Evolutionary conservation across 2,888 invertebrate genomes (phyloP).

Genomic region (Chesias legatella): DNA sequence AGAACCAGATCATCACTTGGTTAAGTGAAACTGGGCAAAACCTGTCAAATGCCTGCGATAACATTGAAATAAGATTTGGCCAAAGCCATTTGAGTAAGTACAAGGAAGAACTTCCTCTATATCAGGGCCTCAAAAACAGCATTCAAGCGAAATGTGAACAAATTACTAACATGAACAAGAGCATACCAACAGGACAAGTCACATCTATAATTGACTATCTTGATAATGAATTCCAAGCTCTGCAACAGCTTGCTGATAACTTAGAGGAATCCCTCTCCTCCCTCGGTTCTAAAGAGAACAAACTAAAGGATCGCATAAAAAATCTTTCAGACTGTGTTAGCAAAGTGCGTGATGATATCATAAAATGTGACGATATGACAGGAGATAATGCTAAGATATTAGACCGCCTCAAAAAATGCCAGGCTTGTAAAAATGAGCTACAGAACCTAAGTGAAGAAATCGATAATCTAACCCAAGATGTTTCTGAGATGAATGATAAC

Average conservation of each 20-base stretch:
- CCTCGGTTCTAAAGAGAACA: constrained; percentile 87
- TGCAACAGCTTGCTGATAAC: constrained; percentile 86
- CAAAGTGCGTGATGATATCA: constrained; percentile 89
- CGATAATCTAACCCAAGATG: constrained; percentile 83
- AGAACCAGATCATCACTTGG: constrained; percentile 92
- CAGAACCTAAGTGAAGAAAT: constrained; percentile 84
- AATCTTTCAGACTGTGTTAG: constrained; percentile 84
- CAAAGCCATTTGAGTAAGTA: constrained; percentile 90
- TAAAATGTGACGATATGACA: constrained; percentile 93
- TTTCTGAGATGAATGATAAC: constrained; percentile 85
- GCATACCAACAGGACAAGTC: constrained; percentile 85
- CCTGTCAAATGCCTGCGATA: constrained; percentile 87
- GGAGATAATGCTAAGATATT: constrained; percentile 92
- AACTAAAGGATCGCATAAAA: constrained; percentile 86
- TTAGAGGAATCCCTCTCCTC: constrained; percentile 86
- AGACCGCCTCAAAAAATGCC: constrained; percentile 87
- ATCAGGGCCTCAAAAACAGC: constrained; percentile 87
- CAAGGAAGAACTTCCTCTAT: constrained; percentile 90
- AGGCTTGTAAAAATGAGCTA: constrained; percentile 86
- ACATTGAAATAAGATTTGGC: constrained; percentile 90
- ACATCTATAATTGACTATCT: constrained; percentile 83
- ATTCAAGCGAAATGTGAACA: constrained; percentile 90
- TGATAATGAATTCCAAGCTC: constrained; percentile 87
- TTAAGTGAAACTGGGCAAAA: constrained; percentile 89
- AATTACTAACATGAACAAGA: constrained; percentile 87